Percentiles rank a stretch among this genome's conserved stretches.
Conservation (phyloP, 2,113 vertebrate species). For the Sturnus vulgaris region DNA sequence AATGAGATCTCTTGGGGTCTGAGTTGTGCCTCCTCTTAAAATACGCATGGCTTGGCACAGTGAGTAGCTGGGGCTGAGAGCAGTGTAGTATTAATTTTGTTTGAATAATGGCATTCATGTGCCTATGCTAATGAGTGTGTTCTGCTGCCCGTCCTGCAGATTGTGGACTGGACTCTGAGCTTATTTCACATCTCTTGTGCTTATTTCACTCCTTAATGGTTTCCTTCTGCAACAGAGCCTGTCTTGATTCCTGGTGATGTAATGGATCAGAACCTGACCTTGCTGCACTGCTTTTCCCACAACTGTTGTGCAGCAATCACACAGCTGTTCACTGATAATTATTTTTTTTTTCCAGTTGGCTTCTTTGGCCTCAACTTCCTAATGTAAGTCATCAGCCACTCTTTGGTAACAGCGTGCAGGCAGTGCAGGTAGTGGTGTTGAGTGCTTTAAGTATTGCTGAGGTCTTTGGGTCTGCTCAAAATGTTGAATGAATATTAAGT, state of each 20-base stretch:
- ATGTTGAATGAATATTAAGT: not conserved
- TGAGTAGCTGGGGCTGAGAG: not conserved
- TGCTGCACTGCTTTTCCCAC: not conserved
- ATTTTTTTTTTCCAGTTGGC: not conserved
- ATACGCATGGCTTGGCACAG: not conserved
- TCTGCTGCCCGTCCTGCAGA: not conserved
- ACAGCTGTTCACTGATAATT: not conserved
- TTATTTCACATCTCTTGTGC: not conserved
- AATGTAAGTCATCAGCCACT: not conserved
- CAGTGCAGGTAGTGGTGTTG: not conserved
- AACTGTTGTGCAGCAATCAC: not conserved
- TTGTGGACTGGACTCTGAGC: not conserved
- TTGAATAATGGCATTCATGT: not conserved
- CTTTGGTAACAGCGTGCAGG: not conserved
- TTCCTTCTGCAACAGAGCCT: not conserved
- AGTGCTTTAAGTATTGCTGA: not conserved
- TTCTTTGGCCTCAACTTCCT: constrained; percentile 11
- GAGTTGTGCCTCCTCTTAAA: not conserved
- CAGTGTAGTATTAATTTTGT: not conserved
- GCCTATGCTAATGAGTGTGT: not conserved
- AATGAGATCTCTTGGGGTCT: constrained; percentile 22
- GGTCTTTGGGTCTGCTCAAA: not conserved
- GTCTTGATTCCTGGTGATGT: not conserved
- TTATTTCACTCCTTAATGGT: not conserved
- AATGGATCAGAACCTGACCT: not conserved